Base-by-base conservation (phyloP, 2,888 invertebrate genomes). In the Chrysodeixis includens region DNA sequence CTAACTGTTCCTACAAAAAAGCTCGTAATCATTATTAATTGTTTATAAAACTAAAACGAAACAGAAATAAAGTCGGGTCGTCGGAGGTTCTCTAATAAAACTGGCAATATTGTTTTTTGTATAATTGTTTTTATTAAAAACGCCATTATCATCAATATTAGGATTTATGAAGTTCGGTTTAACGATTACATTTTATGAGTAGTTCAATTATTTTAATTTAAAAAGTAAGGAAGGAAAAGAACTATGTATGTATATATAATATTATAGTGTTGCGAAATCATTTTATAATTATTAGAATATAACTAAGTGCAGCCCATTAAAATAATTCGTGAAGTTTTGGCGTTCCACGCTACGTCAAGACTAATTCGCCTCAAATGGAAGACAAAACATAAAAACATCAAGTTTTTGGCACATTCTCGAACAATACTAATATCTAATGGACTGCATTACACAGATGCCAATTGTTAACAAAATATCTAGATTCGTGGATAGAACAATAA, bases 91-190 rank as follows among this genome's bases (percentile, higher is more conserved):
- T 64, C 76, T 78, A 95, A 94, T 94, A 90, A 95, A 94, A 95
- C 94, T 84, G 90, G 84, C 91, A 88, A 87, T 90, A 76, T 78
- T 80, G 75, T 74, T 87, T 91, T 94, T 93, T 93, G 90, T 91
- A 92, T 94, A 94, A 91, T 93, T 94, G 91, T 94, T 95, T 92
- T 95, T 95, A 94, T 94, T 95, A 94, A 95, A 95, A 95, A 94
- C 95, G 94, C 94, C 94, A 94, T 95, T 93, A 94, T 94, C 91
- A 93, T 95, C 94, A 94, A 92, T 95, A 94, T 95, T 94, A 95
- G 94, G 95, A 95, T 93, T 94, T 94, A 94, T 93, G 95, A 94
- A 94, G 93, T 93, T 93, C 93, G 88, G 94, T 94, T 93, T 94
- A 94, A 94, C 94, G 93, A 93, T 94, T 94, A 95, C 94, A 94